Percentiles rank a stretch among this genome's conserved stretches.
Conservation (phyloP, 1,140 invertebrate genomes). For the Drosophila fuyamai region DNA sequence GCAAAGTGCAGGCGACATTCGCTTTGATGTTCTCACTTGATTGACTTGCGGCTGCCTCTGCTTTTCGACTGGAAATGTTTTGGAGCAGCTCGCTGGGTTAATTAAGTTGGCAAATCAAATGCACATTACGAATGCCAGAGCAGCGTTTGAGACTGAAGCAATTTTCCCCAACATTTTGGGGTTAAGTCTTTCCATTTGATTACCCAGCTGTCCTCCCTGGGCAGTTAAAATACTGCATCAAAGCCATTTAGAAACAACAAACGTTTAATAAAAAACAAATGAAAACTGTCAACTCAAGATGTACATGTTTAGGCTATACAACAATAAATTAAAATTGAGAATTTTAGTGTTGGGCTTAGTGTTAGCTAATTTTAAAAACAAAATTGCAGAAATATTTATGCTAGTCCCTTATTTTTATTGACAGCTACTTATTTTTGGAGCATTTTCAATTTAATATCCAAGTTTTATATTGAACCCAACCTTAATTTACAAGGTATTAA, state of each 20-base stretch:
- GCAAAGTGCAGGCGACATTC: slow-evolving; percentile 64
- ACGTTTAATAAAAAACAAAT: too few species aligned
- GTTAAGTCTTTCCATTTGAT: neutral
- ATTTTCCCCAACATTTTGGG: neutral
- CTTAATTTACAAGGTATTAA: neutral
- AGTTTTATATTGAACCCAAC: neutral
- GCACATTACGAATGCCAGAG: slow-evolving; percentile 20
- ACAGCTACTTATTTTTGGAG: neutral
- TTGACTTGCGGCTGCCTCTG: slow-evolving; percentile 57
- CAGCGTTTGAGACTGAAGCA: neutral
- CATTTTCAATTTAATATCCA: neutral
- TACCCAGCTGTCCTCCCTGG: neutral
- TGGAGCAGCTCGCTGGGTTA: slow-evolving; percentile 16
- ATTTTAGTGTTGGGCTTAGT: too few species aligned
- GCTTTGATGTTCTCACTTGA: slow-evolving; percentile 77
- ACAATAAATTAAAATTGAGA: neutral
- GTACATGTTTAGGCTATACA: too few species aligned
- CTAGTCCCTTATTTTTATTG: too few species aligned
- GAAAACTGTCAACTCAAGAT: neutral
- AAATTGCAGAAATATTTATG: too few species aligned
- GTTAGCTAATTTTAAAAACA: too few species aligned
- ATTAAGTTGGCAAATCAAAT: slow-evolving; percentile 40
- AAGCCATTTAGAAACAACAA: neutral
- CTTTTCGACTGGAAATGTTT: slow-evolving; percentile 18
- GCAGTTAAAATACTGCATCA: neutral